Evolutionary conservation across 2,113 vertebrate species (phyloP).

Genomic region (Clarias gariepinus): DNA sequence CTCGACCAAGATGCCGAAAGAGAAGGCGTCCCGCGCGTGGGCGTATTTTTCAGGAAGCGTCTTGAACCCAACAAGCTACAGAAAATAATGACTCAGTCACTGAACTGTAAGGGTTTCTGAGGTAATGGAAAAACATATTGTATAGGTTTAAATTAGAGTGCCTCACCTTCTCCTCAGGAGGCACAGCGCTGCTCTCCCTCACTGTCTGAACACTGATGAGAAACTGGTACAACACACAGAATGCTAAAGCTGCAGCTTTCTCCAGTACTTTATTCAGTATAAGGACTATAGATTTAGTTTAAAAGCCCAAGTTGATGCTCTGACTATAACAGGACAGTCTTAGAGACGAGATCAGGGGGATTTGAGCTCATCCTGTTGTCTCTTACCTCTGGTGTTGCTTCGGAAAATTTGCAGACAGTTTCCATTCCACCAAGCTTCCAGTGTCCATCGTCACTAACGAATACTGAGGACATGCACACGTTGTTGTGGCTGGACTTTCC

Average conservation of each 20-base stretch:
- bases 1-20: constrained; percentile 86
- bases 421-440: constrained; percentile 99
- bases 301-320: not conserved
- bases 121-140: constrained; percentile 15
- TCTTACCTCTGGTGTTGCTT: constrained; percentile 78
- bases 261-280: not conserved
- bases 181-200: constrained; percentile 79
- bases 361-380: not conserved
- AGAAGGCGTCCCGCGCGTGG: constrained; percentile 87
- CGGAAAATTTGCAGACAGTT: constrained; percentile 86
- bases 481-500: constrained; percentile 96
- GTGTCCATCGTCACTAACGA: constrained; percentile 94
- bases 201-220: constrained; percentile 77
- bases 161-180: constrained; percentile 87
- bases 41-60: constrained; percentile 79
- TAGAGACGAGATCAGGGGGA: not conserved
- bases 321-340: not conserved
- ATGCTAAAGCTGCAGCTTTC: not conserved
- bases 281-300: not conserved
- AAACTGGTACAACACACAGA: constrained; percentile 75
- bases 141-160: not conserved
- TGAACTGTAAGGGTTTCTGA: not conserved
- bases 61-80: constrained; percentile 82
- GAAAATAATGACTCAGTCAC: constrained; percentile 36
- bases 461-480: constrained; percentile 87